phyloP scores from a whole-genome alignment of 2,888 invertebrate genomes.

The Tromatobia lineatoria region DNA sequence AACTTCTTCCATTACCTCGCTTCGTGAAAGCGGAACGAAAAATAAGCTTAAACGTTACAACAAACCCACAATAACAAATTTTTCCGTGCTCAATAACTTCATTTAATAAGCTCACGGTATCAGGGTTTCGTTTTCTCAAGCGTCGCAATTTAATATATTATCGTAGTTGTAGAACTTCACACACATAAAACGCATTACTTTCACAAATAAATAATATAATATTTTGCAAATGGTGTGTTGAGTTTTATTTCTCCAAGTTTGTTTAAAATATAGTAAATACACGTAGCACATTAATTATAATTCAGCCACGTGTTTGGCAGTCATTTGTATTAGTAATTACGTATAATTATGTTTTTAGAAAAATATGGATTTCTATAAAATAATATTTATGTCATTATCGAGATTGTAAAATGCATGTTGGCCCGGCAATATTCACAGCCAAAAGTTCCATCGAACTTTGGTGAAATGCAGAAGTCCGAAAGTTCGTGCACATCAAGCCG shows the following conservation, averaged over 20 bases:
- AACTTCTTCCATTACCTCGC: constrained; percentile 48
- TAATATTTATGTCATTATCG: neutral
- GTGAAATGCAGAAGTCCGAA: neutral
- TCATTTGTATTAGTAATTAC: constrained; percentile 1
- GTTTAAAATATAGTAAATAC: neutral
- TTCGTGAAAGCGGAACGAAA: constrained; percentile 27
- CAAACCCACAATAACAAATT: constrained; percentile 25
- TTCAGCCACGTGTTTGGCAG: neutral
- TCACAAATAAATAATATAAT: constrained; percentile 31
- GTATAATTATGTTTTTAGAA: constrained; percentile 13
- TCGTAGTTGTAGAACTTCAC: constrained; percentile 12
- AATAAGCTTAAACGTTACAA: neutral
- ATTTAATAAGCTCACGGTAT: constrained; percentile 15
- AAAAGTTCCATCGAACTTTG: constrained; percentile 3
- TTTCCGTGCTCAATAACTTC: constrained; percentile 21
- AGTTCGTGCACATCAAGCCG: neutral
- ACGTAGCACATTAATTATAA: neutral
- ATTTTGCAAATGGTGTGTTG: constrained; percentile 17
- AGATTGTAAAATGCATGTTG: constrained; percentile 18
- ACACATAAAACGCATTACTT: constrained; percentile 13
- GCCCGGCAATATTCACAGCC: constrained; percentile 5
- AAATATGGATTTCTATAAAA: constrained; percentile 18
- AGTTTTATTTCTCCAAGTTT: constrained; percentile 22
- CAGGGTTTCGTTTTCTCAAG: neutral
- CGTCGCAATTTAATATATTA: constrained; percentile 35